Evolutionary conservation across 2,888 invertebrate genomes (phyloP).

Genomic region (Ferrisia virgata): DNA sequence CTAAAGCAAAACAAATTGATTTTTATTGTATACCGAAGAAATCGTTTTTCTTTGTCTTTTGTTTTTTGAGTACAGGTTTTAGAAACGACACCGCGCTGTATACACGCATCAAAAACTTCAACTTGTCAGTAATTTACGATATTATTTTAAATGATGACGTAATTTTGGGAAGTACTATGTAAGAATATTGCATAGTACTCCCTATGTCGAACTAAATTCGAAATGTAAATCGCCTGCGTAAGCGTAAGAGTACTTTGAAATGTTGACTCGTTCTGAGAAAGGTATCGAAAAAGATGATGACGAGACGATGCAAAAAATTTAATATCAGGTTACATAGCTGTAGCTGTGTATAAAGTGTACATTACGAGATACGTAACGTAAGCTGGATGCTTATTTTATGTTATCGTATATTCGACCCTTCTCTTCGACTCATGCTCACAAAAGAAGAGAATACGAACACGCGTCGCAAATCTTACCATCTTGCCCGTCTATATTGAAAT

Average conservation of each 20-base stretch:
- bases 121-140: not conserved
- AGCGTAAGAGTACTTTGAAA: not conserved
- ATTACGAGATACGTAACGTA: not conserved
- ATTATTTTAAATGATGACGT: conserved; percentile 1
- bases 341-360: not conserved
- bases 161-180: not conserved
- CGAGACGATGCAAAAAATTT: not conserved
- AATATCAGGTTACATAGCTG: not conserved
- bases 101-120: not conserved
- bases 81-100: too few species aligned
- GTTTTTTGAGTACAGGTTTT: not conserved
- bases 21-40: not conserved
- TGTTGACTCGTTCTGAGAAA: not conserved
- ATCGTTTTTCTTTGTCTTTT: not conserved
- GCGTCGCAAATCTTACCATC: not conserved
- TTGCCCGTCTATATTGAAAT: not conserved
- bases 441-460: not conserved
- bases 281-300: not conserved
- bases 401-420: not conserved
- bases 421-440: not conserved
- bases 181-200: too few species aligned
- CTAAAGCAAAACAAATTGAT: conserved; percentile 26
- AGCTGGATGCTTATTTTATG: not conserved
- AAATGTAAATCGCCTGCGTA: not conserved
- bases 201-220: not conserved